Conservation (phyloP, 2,888 invertebrate genomes). For the Gastracanthus pulcherrimus region DNA sequence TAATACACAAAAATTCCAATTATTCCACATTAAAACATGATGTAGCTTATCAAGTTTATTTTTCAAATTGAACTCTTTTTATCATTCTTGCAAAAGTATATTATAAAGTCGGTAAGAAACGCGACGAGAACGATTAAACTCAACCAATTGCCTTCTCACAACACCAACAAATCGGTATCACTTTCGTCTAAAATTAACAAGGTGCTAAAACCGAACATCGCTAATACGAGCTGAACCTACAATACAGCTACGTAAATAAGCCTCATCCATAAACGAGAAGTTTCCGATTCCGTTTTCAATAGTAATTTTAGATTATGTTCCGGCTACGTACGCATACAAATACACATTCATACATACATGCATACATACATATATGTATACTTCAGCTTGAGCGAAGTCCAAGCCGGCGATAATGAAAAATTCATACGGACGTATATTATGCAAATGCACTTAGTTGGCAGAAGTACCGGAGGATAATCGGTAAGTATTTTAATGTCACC, state of each 20-base stretch:
- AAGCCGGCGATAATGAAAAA: conserved; percentile 35
- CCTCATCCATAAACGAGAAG: background rate
- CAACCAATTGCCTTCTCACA: too few species aligned
- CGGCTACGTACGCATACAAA: background rate
- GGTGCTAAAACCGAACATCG: background rate
- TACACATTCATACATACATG: too few species aligned
- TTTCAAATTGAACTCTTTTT: too few species aligned
- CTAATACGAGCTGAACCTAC: too few species aligned
- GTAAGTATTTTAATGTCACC: conserved; percentile 13
- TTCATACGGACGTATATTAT: conserved; percentile 44
- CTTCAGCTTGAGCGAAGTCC: background rate
- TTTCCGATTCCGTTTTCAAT: conserved; percentile 25
- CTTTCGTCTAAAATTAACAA: background rate
- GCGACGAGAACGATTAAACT: too few species aligned
- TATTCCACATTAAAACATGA: too few species aligned
- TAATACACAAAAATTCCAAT: too few species aligned
- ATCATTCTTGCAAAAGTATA: too few species aligned
- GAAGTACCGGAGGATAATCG: background rate
- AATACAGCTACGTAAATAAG: background rate
- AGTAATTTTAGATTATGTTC: conserved; percentile 35
- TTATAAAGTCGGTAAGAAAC: too few species aligned
- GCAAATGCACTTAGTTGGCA: conserved; percentile 40
- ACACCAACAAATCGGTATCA: too few species aligned
- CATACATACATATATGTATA: background rate
- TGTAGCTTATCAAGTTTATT: too few species aligned